These are phyloP conservation scores for Ceratotherium simum DNA, from an alignment of 2,113 vertebrate genomes.

Conservation along the genomic window DNA sequence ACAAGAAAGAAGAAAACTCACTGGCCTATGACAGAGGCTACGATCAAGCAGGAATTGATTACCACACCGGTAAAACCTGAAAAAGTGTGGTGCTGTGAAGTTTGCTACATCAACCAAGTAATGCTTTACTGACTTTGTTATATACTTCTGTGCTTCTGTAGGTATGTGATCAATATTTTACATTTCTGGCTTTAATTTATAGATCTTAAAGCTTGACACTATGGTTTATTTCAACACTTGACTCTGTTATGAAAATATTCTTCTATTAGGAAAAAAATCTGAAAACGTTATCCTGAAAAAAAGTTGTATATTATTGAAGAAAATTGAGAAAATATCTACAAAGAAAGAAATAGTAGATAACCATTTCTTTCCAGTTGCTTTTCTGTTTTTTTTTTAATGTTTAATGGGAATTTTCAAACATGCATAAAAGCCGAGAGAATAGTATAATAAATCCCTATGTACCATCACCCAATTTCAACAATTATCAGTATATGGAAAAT, in stretches of 20 bases:
- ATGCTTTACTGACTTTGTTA: not conserved
- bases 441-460: not conserved
- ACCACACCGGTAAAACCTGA: not conserved
- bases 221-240: not conserved
- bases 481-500: not conserved
- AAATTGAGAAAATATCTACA: not conserved
- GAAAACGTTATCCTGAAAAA: not conserved
- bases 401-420: not conserved
- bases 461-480: not conserved
- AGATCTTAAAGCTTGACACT: not conserved
- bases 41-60: not conserved
- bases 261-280: not conserved
- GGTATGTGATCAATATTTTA: not conserved
- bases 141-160: not conserved
- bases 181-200: not conserved
- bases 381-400: not conserved
- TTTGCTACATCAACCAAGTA: not conserved
- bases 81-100: not conserved
- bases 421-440: not conserved
- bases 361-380: not conserved
- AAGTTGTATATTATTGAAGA: not conserved
- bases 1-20: not conserved
- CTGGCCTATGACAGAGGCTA: not conserved
- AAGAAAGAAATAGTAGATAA: not conserved
- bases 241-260: not conserved